Conservation (phyloP, 2,113 vertebrate species). For the Cygnus atratus region DNA sequence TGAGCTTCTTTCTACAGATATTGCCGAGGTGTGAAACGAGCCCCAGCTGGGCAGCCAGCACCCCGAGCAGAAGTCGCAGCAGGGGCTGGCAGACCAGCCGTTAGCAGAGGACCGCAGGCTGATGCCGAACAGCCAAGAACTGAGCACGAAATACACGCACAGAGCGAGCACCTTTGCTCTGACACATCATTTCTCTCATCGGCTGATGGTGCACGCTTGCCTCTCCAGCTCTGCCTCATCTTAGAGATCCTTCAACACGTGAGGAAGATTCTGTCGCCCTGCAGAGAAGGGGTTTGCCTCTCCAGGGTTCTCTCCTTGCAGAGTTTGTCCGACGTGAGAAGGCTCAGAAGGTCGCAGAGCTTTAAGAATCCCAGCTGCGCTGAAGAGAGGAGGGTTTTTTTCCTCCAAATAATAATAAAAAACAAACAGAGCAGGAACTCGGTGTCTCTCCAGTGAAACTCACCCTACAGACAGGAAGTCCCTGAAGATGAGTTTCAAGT, state of each 20-base stretch:
- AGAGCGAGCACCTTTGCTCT: not conserved
- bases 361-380: slow-evolving; percentile 4
- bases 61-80: not conserved
- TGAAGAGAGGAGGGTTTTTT: not conserved
- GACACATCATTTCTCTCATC: fast-evolving
- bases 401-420: slow-evolving; percentile 41
- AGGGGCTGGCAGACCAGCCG: not conserved
- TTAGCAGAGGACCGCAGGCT: not conserved
- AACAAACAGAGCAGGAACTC: slow-evolving; percentile 52
- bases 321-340: not conserved
- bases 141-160: not conserved
- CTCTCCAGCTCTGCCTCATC: not conserved
- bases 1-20: not conserved
- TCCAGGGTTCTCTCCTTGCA: not conserved
- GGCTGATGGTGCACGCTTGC: not conserved
- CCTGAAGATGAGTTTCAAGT: slow-evolving; percentile 60
- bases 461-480: slow-evolving; percentile 48
- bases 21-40: not conserved
- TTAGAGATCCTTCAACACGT: fast-evolving
- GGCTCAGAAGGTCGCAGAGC: not conserved
- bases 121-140: not conserved
- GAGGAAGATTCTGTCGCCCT: not conserved
- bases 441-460: slow-evolving; percentile 19
- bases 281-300: not conserved
- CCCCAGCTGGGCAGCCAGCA: not conserved